A percentile compares a stretch with the other conserved stretches of the same genome.
phyloP scores from a whole-genome alignment of 2,797 vertebrate genomes.

The Gadopsis bispinosus region DNA sequence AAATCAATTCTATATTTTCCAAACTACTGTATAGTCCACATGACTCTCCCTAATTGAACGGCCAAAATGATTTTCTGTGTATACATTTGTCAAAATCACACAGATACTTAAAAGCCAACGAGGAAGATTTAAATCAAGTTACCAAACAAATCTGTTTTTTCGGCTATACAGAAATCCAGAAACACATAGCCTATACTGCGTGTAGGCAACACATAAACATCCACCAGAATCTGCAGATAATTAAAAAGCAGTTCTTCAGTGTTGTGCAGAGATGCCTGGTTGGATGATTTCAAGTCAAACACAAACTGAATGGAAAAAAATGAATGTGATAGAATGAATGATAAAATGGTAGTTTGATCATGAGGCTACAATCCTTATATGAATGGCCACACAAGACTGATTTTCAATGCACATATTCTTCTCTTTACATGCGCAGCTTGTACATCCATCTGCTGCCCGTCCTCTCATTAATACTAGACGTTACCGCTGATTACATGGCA shows the following conservation, averaged over 20 bases:
- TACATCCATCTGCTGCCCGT: background rate
- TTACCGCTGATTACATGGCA: slow-evolving; percentile 84
- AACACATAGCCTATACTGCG: background rate
- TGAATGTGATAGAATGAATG: too few species aligned
- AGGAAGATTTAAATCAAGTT: background rate
- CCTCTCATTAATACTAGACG: background rate
- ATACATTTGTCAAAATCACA: background rate
- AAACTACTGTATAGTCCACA: background rate
- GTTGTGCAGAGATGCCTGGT: too few species aligned
- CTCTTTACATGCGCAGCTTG: background rate
- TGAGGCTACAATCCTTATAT: too few species aligned
- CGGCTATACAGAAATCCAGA: too few species aligned
- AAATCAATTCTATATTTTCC: background rate
- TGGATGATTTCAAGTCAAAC: too few species aligned
- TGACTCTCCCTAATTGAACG: background rate
- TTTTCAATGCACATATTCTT: background rate
- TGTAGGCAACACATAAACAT: background rate
- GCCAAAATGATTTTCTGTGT: background rate
- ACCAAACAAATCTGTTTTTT: too few species aligned
- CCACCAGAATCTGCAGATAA: background rate
- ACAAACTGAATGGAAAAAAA: too few species aligned
- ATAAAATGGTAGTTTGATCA: too few species aligned
- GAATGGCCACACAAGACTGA: background rate
- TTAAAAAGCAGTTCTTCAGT: too few species aligned
- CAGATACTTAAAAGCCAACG: background rate